Percentiles rank a stretch among this genome's conserved stretches.
Conservation (phyloP, 2,888 invertebrate species). For the Drosophila prostipennis region DNA sequence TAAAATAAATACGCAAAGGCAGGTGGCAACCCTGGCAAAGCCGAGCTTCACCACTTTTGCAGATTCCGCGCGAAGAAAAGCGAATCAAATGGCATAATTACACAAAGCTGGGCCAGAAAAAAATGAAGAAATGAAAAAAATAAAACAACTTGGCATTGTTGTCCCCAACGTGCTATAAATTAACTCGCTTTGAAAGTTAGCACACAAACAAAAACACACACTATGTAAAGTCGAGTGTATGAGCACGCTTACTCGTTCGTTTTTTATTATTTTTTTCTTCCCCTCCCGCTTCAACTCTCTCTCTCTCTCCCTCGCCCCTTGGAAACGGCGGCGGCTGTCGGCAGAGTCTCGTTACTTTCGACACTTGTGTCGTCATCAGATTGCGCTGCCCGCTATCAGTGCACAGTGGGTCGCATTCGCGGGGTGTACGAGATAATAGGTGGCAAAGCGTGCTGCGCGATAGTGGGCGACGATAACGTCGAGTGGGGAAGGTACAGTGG, state of each 20-base stretch:
- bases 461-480: conserved; percentile 28
- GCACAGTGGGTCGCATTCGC: conserved; percentile 37
- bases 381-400: conserved; percentile 50
- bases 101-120: conserved; percentile 47
- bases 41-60: conserved; percentile 25
- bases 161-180: conserved; percentile 70
- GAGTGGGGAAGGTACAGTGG: conserved; percentile 10
- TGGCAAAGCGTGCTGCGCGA: conserved; percentile 22
- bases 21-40: conserved; percentile 20
- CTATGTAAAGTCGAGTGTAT: conserved; percentile 11
- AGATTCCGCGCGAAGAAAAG: conserved; percentile 39
- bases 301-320: conserved; percentile 4
- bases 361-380: conserved; percentile 78
- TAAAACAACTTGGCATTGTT: conserved; percentile 32
- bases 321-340: conserved; percentile 61
- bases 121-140: conserved; percentile 16
- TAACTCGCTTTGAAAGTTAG: conserved; percentile 75
- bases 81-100: conserved; percentile 57
- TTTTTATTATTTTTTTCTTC: conserved; percentile 33
- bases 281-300: conserved; percentile 3
- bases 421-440: conserved; percentile 22
- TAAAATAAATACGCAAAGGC: neutral
- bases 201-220: conserved; percentile 44
- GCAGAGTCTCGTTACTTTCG: conserved; percentile 74
- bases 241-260: conserved; percentile 58